Evolutionary conservation across 2,797 vertebrate species (phyloP), one percentile per base, ranked within the genome.

Genomic region (Chiroxiphia lanceolata): DNA sequence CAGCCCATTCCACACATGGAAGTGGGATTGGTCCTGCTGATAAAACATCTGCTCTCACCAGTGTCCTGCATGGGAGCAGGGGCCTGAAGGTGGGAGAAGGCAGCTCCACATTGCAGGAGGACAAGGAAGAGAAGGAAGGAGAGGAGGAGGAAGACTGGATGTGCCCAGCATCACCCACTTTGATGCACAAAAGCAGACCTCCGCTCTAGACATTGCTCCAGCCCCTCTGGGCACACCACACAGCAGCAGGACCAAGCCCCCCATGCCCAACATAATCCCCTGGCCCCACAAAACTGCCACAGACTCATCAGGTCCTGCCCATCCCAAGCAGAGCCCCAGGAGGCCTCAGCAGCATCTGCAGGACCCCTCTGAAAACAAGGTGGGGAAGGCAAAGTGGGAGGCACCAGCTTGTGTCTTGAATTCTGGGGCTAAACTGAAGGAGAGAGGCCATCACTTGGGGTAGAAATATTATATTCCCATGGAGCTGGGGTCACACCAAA

Each of bases 1-100:
- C 7, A 15, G 25, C 38, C 50, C 2, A 0, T 45, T 70, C 48
- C 42, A 15, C 8, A 2, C 26, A 1, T 0, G 4, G 9, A 36
- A 54, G 12, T 1, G 13, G 36, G 10, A 13, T 1, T 42, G 11
- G 40, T 77, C 22, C 50, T 42, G 54, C 44, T 64, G 29, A 20
- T 3, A 23, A 71, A 83, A 29, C 15, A 27, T 27, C 86, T 74
- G 40, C 11, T 78, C 48, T 56, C 45, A 15, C 9, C 20, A 9
- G 12, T 0, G 10, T 42, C 14, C 13, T 0, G 15, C 56, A 6
- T 7, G 8, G 54, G 12, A 71, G 8, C 64, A 44, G 68, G 44
- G 59, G 15, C 31, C 64, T 29, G 50, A 64, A 23, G 19, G 21
- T 15, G 16, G 26, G 57, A 31, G 11, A 16, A 11, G 17, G 50